These are phyloP conservation scores for Pristionchus mayeri DNA, from an alignment of 2,888 invertebrate genomes.

Conservation along the genomic window DNA sequence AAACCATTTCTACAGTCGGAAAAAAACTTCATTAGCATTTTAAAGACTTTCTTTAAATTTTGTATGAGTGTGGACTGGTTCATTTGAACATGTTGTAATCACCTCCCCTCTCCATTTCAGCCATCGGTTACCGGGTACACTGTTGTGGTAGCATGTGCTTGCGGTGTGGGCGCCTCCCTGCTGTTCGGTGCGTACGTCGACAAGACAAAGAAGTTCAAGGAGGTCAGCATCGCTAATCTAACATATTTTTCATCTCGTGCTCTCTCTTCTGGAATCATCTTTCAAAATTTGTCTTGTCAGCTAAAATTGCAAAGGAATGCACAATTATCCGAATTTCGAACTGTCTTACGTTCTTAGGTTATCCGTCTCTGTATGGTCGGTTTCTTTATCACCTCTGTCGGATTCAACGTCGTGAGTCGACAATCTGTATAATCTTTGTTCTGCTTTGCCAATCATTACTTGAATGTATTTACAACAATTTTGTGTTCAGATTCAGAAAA, in stretches of 20 bases:
- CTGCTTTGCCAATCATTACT: background rate
- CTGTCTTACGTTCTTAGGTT: conserved; percentile 54
- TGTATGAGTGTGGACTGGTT: too few relatives aligned
- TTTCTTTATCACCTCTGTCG: conserved; percentile 58
- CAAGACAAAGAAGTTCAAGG: conserved; percentile 70
- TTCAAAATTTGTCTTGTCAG: too few relatives aligned
- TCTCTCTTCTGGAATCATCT: too few relatives aligned
- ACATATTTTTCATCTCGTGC: too few relatives aligned
- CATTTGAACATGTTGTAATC: too few relatives aligned
- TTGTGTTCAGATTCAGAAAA: too few relatives aligned
- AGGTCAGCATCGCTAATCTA: too few relatives aligned
- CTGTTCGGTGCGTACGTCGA: conserved; percentile 68
- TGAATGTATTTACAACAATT: too few relatives aligned
- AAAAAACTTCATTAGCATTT: too few relatives aligned
- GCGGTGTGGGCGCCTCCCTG: conserved; percentile 66
- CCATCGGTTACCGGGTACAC: conserved; percentile 54
- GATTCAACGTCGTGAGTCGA: conserved; percentile 57
- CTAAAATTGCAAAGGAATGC: too few relatives aligned
- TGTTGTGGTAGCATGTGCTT: conserved; percentile 53
- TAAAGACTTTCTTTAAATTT: too few relatives aligned
- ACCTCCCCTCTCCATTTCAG: conserved; percentile 10
- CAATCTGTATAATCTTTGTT: background rate
- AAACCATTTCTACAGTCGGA: too few relatives aligned
- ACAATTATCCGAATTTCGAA: background rate
- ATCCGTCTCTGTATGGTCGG: conserved; percentile 56